These are phyloP conservation scores for Pantelozetes paolii DNA, from an alignment of 2,888 invertebrate genomes.

Conservation along the genomic window DNA sequence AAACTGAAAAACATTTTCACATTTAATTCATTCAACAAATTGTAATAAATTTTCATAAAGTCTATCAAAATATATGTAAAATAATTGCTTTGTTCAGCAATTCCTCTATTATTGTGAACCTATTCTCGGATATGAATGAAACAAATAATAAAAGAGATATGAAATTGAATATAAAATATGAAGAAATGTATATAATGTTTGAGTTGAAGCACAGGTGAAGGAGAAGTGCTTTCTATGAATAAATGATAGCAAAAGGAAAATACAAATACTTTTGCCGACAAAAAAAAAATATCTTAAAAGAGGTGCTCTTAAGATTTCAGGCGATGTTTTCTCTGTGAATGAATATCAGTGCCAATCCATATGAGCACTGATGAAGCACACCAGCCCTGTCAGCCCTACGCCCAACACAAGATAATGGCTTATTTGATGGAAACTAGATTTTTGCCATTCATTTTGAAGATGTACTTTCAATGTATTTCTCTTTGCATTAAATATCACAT, in stretches of 20 bases:
- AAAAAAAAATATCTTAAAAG: not conserved
- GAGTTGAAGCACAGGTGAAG: not conserved
- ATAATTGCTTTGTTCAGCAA: too few species aligned
- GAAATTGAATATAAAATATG: not conserved
- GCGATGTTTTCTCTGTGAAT: not conserved
- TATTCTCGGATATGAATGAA: not conserved
- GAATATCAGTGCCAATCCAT: not conserved
- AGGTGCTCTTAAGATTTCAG: not conserved
- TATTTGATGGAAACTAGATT: not conserved
- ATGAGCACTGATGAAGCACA: not conserved
- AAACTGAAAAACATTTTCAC: too few species aligned
- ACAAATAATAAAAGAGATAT: not conserved
- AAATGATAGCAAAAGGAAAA: slow-evolving; percentile 10
- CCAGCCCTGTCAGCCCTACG: not conserved
- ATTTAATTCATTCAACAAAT: too few species aligned
- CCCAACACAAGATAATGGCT: not conserved
- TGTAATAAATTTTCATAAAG: too few species aligned
- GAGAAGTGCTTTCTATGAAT: slow-evolving; percentile 16
- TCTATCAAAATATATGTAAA: too few species aligned
- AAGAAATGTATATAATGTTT: not conserved
- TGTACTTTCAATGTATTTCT: not conserved
- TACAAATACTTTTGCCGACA: not conserved
- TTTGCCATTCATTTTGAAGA: slow-evolving; percentile 1
- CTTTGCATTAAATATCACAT: not conserved
- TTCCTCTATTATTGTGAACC: not conserved